These are phyloP conservation scores for Aphelenchoides avenae DNA, from an alignment of 1,140 invertebrate genomes.

Conservation along the genomic window DNA sequence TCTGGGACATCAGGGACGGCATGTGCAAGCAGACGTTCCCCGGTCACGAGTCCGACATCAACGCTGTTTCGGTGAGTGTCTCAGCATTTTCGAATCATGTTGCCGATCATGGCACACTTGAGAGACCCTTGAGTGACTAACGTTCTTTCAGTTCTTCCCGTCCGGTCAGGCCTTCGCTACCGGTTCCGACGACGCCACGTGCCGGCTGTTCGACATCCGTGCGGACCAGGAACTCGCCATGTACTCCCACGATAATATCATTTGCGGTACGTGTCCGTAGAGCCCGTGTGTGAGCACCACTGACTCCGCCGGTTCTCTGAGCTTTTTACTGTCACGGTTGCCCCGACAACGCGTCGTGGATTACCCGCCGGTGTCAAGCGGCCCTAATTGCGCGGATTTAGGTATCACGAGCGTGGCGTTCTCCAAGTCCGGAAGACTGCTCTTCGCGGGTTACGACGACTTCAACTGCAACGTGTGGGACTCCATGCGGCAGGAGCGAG, in stretches of 20 bases:
- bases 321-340: too few species aligned
- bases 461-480: conserved; percentile 99
- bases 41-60: conserved; percentile 96
- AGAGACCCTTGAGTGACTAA: conserved; percentile 22
- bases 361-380: too few species aligned
- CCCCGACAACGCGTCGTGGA: too few species aligned
- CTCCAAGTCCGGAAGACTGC: conserved; percentile 86
- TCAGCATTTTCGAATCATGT: conserved; percentile 8
- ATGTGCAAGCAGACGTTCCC: conserved; percentile 96
- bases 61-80: conserved; percentile 83
- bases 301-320: background rate
- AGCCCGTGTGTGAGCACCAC: background rate
- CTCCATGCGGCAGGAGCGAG: conserved; percentile 93
- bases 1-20: conserved; percentile 95
- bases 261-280: conserved; percentile 69
- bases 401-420: conserved; percentile 93
- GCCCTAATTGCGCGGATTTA: conserved; percentile 2
- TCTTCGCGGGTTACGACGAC: conserved; percentile 93
- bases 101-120: background rate
- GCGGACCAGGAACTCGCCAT: conserved; percentile 88
- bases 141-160: conserved; percentile 68
- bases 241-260: conserved; percentile 98
- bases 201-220: conserved; percentile 90
- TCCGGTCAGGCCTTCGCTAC: conserved; percentile 93
- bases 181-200: conserved; percentile 94